Evolutionary conservation across 2,797 vertebrate species (phyloP).

Genomic region (Trachurus trachurus): DNA sequence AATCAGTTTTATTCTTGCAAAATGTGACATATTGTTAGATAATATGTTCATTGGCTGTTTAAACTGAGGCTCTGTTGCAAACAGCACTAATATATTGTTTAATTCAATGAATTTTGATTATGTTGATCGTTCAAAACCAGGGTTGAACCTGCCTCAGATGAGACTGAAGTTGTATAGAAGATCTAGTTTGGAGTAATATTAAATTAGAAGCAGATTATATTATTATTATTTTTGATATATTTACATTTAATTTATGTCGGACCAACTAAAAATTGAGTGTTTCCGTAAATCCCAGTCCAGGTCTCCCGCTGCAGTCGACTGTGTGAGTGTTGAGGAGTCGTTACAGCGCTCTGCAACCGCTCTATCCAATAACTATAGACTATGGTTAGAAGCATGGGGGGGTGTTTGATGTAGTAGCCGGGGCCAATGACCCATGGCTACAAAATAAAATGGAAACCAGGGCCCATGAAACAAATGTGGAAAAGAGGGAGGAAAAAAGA

Average conservation of each 20-base stretch:
- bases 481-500: slow-evolving; percentile 4
- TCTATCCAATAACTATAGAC: slow-evolving; percentile 53
- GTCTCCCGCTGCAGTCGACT: neutral
- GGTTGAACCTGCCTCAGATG: no score
- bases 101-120: neutral
- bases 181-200: no score
- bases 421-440: slow-evolving; percentile 66
- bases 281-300: neutral
- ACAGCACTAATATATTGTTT: neutral
- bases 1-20: no score
- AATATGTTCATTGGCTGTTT: no score
- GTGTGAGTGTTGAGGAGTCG: neutral
- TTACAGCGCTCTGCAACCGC: slow-evolving; percentile 55
- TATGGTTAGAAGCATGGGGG: slow-evolving; percentile 25
- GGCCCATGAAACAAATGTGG: slow-evolving; percentile 33
- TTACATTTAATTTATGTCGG: neutral
- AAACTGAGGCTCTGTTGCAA: no score
- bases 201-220: no score
- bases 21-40: no score
- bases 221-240: neutral
- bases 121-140: neutral
- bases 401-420: slow-evolving; percentile 47
- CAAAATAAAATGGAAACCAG: slow-evolving; percentile 65
- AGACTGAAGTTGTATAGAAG: no score
- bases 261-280: neutral